These are phyloP conservation scores for Caenorhabditis sinica DNA, from an alignment of 2,888 invertebrate genomes.

Conservation along the genomic window DNA sequence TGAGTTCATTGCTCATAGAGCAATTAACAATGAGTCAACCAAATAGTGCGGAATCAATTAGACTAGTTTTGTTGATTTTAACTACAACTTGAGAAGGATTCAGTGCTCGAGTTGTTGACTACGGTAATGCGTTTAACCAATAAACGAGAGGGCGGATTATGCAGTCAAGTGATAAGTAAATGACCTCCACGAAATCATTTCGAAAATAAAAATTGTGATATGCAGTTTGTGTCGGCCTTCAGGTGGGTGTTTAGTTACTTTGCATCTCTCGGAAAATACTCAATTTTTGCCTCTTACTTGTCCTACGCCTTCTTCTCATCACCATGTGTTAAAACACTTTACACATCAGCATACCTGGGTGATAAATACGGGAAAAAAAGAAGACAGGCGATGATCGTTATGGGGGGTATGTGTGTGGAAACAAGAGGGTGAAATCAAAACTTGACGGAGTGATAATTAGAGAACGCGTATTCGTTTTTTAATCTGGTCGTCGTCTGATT, in stretches of 20 bases:
- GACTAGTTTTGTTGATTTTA: constrained; percentile 49
- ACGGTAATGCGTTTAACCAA: constrained; percentile 60
- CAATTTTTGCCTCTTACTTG: constrained; percentile 27
- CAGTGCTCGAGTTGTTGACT: constrained; percentile 43
- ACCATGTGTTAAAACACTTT: constrained; percentile 56
- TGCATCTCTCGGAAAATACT: constrained; percentile 46
- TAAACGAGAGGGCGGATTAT: constrained; percentile 42
- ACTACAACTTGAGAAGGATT: constrained; percentile 48
- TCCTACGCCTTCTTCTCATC: constrained; percentile 30
- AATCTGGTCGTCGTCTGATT: background rate
- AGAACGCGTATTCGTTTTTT: constrained; percentile 21
- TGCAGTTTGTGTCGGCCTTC: constrained; percentile 29
- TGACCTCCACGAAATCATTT: constrained; percentile 28
- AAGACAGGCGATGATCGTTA: constrained; percentile 34
- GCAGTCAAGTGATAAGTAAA: constrained; percentile 53
- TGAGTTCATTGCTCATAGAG: constrained; percentile 1
- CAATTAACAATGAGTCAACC: constrained; percentile 39
- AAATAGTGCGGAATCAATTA: constrained; percentile 10
- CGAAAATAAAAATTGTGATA: constrained; percentile 26
- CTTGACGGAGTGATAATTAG: constrained; percentile 54
- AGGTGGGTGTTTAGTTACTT: constrained; percentile 31
- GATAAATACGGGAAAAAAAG: background rate
- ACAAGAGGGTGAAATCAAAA: constrained; percentile 35
- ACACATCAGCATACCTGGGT: constrained; percentile 59
- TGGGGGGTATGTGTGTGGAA: constrained; percentile 22